Base-by-base conservation (phyloP, 1,140 invertebrate genomes). In the Liolophura sinensis region DNA sequence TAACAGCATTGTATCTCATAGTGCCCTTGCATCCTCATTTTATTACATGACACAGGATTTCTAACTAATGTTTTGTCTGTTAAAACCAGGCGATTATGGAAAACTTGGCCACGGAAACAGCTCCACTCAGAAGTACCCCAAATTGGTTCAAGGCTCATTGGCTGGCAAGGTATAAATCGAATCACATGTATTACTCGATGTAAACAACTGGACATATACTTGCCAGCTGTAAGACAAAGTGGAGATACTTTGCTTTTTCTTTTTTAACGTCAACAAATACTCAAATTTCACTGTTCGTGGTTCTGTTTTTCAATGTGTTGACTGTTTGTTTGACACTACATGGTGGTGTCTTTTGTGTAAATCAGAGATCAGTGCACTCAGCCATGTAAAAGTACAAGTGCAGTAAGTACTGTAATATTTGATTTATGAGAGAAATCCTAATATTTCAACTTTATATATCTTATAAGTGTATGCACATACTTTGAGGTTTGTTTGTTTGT, bases 61-160 rank as follows among this genome's bases (percentile, higher is more conserved):
- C 31, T 40, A 40, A 40, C 31, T 9, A 40, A 3, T 40, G 31
- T 40, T 64, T 14, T 57, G 72, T 65, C 65, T 56, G 59, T 69
- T 64, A 15, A 65, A 70, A 76, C 9, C 66, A 88, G 88, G 88
- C 61, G 95, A 97, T 78, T 95, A 97, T 82, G 95, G 95, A 5
- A 97, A 97, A 86, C 85, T 97, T 14, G 96, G 96, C 0, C 94
- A 97, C 82, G 94, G 94, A 0, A 95, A 92, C 78, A 90, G 90
- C 84, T 88, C 85, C 18, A 90, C 89, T 1, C 88, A 89, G 84
- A 95, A 97, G 78, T 89, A 92, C 31, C 95, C 96, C 0, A 93
- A 94, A 79, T 78, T 96, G 0, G 90, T 98, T 57, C 92, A 94
- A 73, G 90, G 92, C 11, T 84, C 96, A 11, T 88, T 92, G 24